Base-by-base conservation (phyloP, 2,113 vertebrate species). In the Paramormyrops kingsleyae region DNA sequence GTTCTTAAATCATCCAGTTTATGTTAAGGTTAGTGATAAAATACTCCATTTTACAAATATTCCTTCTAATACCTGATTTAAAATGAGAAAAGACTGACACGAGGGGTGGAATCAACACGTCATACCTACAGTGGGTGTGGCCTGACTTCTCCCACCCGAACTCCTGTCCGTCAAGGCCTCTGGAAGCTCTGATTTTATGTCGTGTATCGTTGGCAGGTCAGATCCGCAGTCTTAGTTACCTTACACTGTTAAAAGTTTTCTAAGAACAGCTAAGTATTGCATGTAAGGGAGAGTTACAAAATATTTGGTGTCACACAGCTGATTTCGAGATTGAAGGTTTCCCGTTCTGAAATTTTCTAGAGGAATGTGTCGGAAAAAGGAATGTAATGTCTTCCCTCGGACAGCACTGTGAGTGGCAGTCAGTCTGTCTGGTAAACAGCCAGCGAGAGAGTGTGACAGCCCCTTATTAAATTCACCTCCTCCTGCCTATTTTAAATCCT, bases 61-160 rank as follows among this genome's bases (percentile, higher is more conserved):
- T 70, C 62, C 27, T 70, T 70, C 62, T 70, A 31, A 70, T 70
- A 70, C 62, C 62, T 80, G 74, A 42, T 80, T 80, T 42, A 35
- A 80, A 80, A 35, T 80, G 74, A 80, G 17, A 80, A 77, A 77
- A 77, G 70, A 35, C 31, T 39, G 27, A 39, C 15, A 39, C 5
- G 1, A 80, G 89, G 80, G 83, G 39, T 83, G 42, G 83, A 52
- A 24, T 59, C 83, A 21, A 89, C 47, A 83, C 59, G 80, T 62
- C 74, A 85, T 50, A 84, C 49, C 66, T 59, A 84, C 50, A 84
- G 89, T 85, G 89, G 89, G 56, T 27, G 85, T 90, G 83, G 83
- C 89, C 56, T 87, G 74, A 46, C 59, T 74, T 35, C 24, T 17
- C 27, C 47, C 39, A 12, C 52, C 35, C 50, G 1, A 24, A 13